Evolutionary conservation across 2,797 vertebrate genomes (phyloP).

Genomic region (Catostomus latipinnis): DNA sequence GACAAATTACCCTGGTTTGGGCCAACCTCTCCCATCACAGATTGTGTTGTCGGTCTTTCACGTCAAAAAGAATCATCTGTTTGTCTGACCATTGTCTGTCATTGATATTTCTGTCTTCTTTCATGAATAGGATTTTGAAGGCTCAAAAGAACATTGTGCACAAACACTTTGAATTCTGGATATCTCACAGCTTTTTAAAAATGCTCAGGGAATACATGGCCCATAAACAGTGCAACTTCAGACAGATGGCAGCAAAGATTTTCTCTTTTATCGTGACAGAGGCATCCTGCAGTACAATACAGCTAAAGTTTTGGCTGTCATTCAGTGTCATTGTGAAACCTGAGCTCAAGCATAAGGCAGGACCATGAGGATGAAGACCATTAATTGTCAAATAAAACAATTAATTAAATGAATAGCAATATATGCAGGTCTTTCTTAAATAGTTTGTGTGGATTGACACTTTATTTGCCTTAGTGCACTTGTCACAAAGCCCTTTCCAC

Average conservation of each 20-base stretch:
- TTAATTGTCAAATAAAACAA: conserved; percentile 1
- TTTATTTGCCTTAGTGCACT: no score
- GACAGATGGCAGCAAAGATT: conserved; percentile 38
- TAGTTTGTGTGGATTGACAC: no score
- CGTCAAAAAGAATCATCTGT: conserved; percentile 20
- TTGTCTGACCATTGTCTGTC: conserved; percentile 14
- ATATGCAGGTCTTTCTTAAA: not conserved
- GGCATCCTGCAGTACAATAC: conserved; percentile 16
- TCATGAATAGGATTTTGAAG: conserved; percentile 24
- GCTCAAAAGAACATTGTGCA: conserved; percentile 27
- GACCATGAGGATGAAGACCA: not conserved
- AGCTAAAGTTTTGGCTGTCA: not conserved
- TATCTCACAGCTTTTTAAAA: conserved; percentile 25
- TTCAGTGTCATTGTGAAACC: not conserved
- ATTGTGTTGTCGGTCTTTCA: not conserved
- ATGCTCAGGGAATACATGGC: conserved; percentile 18
- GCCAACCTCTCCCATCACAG: conserved; percentile 25
- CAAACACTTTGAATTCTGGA: conserved; percentile 34
- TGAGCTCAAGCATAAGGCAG: not conserved
- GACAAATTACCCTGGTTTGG: conserved; percentile 37
- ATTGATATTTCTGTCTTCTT: conserved; percentile 12
- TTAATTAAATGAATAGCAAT: not conserved
- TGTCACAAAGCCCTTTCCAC: no score
- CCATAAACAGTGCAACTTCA: conserved; percentile 27
- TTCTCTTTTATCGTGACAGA: conserved; percentile 31